Conservation (phyloP, 2,113 vertebrate species). For the Falcunculus frontatus region DNA sequence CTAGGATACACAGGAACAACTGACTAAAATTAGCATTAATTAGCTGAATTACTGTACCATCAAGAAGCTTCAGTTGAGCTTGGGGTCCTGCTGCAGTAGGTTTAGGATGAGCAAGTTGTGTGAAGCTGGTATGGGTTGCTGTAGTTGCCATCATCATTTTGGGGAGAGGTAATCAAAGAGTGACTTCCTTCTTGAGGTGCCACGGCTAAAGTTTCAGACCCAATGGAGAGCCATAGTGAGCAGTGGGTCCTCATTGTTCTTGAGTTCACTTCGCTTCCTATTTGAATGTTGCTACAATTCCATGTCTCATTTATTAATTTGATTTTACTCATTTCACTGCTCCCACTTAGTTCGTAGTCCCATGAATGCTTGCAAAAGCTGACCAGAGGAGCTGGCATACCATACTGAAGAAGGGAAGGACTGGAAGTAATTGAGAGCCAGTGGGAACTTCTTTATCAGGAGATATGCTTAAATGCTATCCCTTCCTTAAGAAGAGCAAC, state of each 20-base stretch:
- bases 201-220: background rate
- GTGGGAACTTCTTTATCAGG: background rate
- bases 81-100: background rate
- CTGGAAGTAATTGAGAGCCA: background rate
- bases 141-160: background rate
- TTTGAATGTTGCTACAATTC: background rate
- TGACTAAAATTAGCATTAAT: conserved; percentile 49
- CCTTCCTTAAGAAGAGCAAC: background rate
- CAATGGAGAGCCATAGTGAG: background rate
- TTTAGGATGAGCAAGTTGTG: background rate
- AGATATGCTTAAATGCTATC: background rate
- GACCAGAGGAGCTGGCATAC: background rate
- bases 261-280: background rate
- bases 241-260: background rate
- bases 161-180: background rate
- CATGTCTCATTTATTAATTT: background rate
- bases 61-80: background rate
- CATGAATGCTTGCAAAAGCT: background rate
- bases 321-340: background rate
- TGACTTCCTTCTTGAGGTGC: background rate
- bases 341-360: background rate
- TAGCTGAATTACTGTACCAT: background rate
- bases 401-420: background rate
- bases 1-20: background rate
- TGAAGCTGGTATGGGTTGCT: background rate